Percentiles rank a stretch among this genome's conserved stretches.
Conservation (phyloP, 92 coral and sea anemone species). For the Blastomussa wellsi region DNA sequence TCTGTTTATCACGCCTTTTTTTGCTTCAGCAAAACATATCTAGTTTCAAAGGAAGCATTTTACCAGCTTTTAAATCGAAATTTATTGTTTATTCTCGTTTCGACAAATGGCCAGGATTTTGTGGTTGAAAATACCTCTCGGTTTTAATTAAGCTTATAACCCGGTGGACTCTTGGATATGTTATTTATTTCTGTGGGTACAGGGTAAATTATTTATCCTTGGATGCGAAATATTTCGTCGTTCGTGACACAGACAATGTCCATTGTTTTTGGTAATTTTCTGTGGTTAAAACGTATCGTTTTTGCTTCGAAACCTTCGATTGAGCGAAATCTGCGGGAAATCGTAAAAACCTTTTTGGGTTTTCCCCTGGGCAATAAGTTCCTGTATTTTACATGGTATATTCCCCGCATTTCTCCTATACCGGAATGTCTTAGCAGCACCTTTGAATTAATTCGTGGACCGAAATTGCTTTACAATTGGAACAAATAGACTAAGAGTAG, state of each 20-base stretch:
- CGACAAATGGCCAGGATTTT: neutral
- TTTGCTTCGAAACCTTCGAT: neutral
- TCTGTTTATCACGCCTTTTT: neutral
- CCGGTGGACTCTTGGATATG: constrained; percentile 8
- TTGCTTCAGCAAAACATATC: neutral
- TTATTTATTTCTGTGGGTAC: neutral
- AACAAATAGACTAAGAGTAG: neutral
- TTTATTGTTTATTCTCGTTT: neutral
- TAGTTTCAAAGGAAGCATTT: neutral
- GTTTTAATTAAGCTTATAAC: neutral
- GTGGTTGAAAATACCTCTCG: neutral
- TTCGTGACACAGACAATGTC: constrained; percentile 6
- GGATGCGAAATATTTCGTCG: constrained; percentile 24
- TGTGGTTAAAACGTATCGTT: neutral
- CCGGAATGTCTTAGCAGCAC: neutral
- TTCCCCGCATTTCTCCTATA: neutral
- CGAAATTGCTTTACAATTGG: neutral
- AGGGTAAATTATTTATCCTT: constrained; percentile 24
- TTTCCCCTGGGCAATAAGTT: neutral
- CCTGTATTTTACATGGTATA: neutral
- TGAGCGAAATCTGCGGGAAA: neutral
- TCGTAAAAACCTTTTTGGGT: neutral
- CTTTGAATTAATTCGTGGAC: neutral
- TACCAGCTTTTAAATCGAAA: neutral
- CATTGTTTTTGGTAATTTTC: neutral